These are phyloP conservation scores for Thymelicus acteon DNA, from an alignment of 2,888 invertebrate species.

Conservation along the genomic window DNA sequence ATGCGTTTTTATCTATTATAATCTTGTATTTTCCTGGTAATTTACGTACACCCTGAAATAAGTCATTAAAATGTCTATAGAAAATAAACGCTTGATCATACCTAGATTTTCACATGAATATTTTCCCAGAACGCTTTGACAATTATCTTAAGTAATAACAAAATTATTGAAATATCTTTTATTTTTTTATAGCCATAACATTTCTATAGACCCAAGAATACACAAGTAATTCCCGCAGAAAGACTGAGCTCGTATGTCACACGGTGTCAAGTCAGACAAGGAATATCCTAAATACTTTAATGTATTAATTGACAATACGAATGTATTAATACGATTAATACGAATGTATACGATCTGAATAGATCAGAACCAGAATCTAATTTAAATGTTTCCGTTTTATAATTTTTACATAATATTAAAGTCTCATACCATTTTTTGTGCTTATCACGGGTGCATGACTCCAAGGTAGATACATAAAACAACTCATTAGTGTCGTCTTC, in stretches of 20 bases:
- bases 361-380: neutral
- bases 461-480: constrained; percentile 2
- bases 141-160: constrained; percentile 4
- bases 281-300: constrained; percentile 2
- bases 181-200: constrained; percentile 18
- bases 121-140: constrained; percentile 5
- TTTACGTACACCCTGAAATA: constrained; percentile 7
- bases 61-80: neutral
- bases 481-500: neutral
- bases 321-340: no score
- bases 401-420: constrained; percentile 3
- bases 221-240: constrained; percentile 36
- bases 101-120: constrained; percentile 5
- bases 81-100: constrained; percentile 8
- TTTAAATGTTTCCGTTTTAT: neutral
- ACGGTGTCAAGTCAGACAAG: neutral
- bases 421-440: constrained; percentile 2
- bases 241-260: constrained; percentile 27
- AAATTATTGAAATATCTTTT: constrained; percentile 27
- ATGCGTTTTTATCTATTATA: constrained; percentile 1
- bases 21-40: constrained; percentile 5
- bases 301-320: neutral
- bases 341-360: no score
- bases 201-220: constrained; percentile 21
- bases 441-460: neutral